Evolutionary conservation across 2,797 vertebrate species (phyloP), one percentile per base, ranked within the genome.

Genomic region (Falco columbarius): DNA sequence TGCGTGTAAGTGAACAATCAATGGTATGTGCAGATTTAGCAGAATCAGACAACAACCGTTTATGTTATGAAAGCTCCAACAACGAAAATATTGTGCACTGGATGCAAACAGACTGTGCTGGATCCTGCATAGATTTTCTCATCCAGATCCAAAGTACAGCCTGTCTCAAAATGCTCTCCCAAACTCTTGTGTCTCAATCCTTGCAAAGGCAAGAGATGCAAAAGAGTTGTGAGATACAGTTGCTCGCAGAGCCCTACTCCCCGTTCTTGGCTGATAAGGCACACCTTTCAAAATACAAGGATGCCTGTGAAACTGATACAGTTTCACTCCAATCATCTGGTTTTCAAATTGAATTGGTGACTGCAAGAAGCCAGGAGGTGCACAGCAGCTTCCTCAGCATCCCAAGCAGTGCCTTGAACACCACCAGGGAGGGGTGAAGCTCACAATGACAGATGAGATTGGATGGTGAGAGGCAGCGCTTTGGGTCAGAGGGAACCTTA

Each of bases 361-460:
- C 74, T 61, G 30, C 21, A 84, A 68, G 83, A 90, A 65, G 56
- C 92, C 46, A 18, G 1, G 1, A 51, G 46, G 34, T 8, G 16
- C 19, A 16, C 7, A 73, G 67, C 7, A 6, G 40, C 36, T 54
- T 73, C 44, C 44, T 44, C 51, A 20, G 71, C 29, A 62, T 14
- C 42, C 18, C 0, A 1, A 46, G 73, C 54, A 77, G 38, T 7
- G 14, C 17, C 67, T 80, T 1, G 0, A 62, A 14, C 19, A 10
- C 17, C 19, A 10, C 11, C 1, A 2, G 5, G 3, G 49, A 68
- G 26, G 20, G 23, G 12, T 59, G 40, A 59, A 81, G 44, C 24
- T 71, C 54, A 27, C 15, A 36, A 6, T 14, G 21, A 32, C 23
- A 62, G 32, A 22, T n/a, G 58, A 68, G 46, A 70, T 40, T 29